These are phyloP conservation scores for Netelia melanura DNA, from an alignment of 2,888 invertebrate genomes.

Conservation along the genomic window DNA sequence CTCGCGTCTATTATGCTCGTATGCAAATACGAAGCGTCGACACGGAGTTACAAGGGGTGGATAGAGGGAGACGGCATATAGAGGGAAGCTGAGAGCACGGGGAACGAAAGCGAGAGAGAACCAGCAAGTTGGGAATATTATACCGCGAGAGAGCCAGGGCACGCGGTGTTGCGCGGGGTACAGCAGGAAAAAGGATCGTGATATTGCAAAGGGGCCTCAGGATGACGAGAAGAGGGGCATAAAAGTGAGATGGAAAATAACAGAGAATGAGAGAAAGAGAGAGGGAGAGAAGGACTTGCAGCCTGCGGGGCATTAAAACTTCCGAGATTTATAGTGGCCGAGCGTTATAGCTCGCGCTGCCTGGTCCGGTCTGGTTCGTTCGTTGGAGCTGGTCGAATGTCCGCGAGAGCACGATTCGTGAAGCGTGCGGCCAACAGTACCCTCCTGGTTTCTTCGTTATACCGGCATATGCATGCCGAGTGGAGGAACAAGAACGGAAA, in stretches of 20 bases:
- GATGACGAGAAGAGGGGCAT: conserved; percentile 64
- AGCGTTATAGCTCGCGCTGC: conserved; percentile 64
- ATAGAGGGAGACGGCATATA: conserved; percentile 68
- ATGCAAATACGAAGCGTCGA: conserved; percentile 79
- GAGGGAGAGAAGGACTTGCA: conserved; percentile 73
- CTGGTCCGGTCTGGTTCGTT: conserved; percentile 65
- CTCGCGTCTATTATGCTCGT: conserved; percentile 81
- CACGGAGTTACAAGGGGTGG: conserved; percentile 72
- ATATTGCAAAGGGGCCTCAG: conserved; percentile 67
- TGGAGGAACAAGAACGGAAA: conserved; percentile 19
- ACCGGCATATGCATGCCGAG: conserved; percentile 26
- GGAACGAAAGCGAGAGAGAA: conserved; percentile 53
- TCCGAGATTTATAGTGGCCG: conserved; percentile 83
- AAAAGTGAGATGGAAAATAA: conserved; percentile 40
- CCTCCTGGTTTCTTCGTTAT: conserved; percentile 46
- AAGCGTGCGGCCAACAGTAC: conserved; percentile 57
- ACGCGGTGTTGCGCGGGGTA: conserved; percentile 49
- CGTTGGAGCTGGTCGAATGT: conserved; percentile 63
- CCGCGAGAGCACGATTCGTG: conserved; percentile 61
- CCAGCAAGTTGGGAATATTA: conserved; percentile 64
- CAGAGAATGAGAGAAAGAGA: conserved; percentile 63
- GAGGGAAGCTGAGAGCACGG: conserved; percentile 57
- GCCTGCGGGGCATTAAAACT: conserved; percentile 83
- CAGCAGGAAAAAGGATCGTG: conserved; percentile 66
- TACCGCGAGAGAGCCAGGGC: conserved; percentile 51